These are phyloP conservation scores for Drosophila yooni DNA, from an alignment of 2,888 invertebrate species.

Conservation along the genomic window DNA sequence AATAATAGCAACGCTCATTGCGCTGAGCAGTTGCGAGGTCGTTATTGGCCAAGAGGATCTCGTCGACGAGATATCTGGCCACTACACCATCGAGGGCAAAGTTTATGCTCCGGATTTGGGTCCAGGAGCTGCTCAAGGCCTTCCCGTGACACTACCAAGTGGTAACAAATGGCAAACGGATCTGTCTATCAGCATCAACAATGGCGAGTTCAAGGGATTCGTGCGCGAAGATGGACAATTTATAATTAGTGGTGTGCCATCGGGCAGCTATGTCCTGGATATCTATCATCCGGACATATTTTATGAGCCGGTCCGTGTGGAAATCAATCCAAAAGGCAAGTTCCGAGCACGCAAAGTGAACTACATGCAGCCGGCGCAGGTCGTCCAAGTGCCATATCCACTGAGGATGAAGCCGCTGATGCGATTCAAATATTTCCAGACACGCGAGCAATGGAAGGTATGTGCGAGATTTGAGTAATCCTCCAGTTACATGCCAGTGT, in stretches of 20 bases:
- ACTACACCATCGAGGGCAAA: constrained; percentile 92
- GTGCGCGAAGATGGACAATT: constrained; percentile 97
- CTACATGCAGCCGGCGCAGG: constrained; percentile 95
- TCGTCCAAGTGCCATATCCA: constrained; percentile 96
- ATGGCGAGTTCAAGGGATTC: constrained; percentile 95
- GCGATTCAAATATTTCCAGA: constrained; percentile 94
- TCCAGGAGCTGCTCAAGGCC: constrained; percentile 32
- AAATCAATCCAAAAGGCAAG: constrained; percentile 99
- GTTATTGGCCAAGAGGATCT: constrained; percentile 81
- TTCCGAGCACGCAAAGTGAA: constrained; percentile 97
- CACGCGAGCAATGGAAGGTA: constrained; percentile 96
- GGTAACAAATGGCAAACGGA: constrained; percentile 90
- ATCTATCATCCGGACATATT: constrained; percentile 95
- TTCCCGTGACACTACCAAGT: constrained; percentile 39
- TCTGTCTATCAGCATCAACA: constrained; percentile 93
- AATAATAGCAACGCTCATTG: constrained; percentile 48
- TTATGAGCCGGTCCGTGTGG: constrained; percentile 97
- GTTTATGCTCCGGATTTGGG: constrained; percentile 90
- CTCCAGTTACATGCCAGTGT: not conserved
- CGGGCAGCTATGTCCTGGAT: constrained; percentile 97
- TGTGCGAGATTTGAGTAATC: constrained; percentile 2
- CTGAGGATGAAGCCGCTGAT: constrained; percentile 93
- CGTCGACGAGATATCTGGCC: constrained; percentile 85
- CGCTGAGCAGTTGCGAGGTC: constrained; percentile 58
- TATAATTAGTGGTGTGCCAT: constrained; percentile 93